Base-by-base conservation (phyloP, 1,140 invertebrate species). In the Drosophila willistoni region DNA sequence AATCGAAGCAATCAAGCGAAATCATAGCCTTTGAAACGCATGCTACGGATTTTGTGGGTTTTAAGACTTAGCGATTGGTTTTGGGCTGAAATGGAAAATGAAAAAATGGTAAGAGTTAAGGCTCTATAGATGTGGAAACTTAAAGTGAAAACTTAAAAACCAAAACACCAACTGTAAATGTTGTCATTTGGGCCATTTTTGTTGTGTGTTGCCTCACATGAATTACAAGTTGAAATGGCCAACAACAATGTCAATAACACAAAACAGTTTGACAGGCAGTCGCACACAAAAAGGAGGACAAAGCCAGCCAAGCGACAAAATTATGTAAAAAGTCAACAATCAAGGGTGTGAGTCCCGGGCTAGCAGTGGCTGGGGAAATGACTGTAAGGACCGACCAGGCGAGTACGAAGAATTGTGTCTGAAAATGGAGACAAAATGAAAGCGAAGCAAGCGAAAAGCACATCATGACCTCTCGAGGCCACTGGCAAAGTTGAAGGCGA, bases 1-100 rank as follows among this genome's bases (percentile, higher is more conserved):
- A 87, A 87, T 87, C 80, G 84, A 87, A 83, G 80, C 84, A 87
- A 87, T 89, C 84, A 89, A 68, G 66, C 80, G 77, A 89, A 87
- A 81, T 87, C 84, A 80, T 82, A 71, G 83, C 68, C 80, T 66
- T 60, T 61, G 77, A 47, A 70, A 78, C 68, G 77, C 73, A 71
- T 80, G 73, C 74, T 62, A 33, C 29, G 83, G 83, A 87, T 82
- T 87, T 87, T 42, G 67, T 75, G 69, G 78, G 83, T 68, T 82
- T 87, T 77, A 87, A 69, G 79, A 72, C 69, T 71, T 67, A 68
- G 71, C 62, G 36, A 55, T 29, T 68, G 64, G 42, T 44, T 39
- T 42, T 73, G 29, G 29, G 5, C 6, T 6, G 6, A 29, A 73
- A 4, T 22, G 4, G 33, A 1, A 7, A 29, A 13, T 17, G 19